Conservation (phyloP, 2,797 vertebrate species). For the Poecile montanus region DNA sequence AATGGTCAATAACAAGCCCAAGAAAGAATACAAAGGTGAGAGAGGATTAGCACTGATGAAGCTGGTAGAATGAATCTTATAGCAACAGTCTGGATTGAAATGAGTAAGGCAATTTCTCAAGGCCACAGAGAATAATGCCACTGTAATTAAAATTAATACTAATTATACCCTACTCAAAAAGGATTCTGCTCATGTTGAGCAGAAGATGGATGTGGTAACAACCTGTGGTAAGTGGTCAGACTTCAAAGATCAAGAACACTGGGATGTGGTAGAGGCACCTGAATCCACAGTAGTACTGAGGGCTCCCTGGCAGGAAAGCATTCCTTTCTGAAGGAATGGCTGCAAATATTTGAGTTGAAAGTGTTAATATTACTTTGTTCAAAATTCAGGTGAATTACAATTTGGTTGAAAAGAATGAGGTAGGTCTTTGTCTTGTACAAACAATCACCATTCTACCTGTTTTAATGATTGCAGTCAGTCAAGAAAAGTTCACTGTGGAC, state of each 20-base stretch:
- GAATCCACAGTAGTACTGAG: background rate
- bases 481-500: background rate
- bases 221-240: background rate
- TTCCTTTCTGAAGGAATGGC: background rate
- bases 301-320: background rate
- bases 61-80: background rate
- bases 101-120: background rate
- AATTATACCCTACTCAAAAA: background rate
- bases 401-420: background rate
- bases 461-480: background rate
- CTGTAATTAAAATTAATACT: background rate
- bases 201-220: background rate
- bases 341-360: background rate
- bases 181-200: fast-evolving
- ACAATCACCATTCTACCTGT: background rate
- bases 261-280: background rate
- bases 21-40: background rate
- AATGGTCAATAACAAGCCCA: background rate
- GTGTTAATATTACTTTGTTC: background rate
- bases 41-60: background rate
- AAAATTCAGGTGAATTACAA: background rate
- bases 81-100: background rate
- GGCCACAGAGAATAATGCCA: background rate
- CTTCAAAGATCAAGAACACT: background rate
- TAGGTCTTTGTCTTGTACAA: background rate